Evolutionary conservation across 1,140 invertebrate species (phyloP), one percentile per base, ranked within the genome.

Genomic region (Lasioglossum baleicum): DNA sequence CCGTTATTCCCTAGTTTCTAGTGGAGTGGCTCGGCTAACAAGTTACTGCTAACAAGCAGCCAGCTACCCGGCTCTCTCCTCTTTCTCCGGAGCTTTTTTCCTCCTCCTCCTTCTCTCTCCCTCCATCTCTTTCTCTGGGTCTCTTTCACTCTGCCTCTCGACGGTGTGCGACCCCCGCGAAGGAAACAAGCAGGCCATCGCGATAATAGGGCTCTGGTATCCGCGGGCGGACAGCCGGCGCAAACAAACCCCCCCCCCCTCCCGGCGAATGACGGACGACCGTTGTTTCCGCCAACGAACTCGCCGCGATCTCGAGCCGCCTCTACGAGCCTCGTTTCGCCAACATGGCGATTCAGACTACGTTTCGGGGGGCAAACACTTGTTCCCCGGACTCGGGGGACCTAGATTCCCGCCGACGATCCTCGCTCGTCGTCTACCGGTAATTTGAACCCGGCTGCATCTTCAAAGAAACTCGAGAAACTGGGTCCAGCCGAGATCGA

Each of bases 31-130:
- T 79, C 75, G 67, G 48, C 72, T 87, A 87, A 87, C 74, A 83
- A 87, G 81, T 87, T 83, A 75, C 68, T 69, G 58, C 78, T 86
- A 87, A 87, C 82, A 82, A 87, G 82, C 78, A 83, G 26, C 58
- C 68, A 66, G 70, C 69, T 80, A 81, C 73, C 76, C 40, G 60
- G 15, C n/a, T 58, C 35, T 73, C 40, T 48, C 35, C 48, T 26
- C 15, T 48, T 48, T 48, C 44, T n/a, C 17, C 20, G 10, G 26
- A 10, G 51, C 35, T 66, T 60, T 73, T 35, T 70, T 67, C 60
- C 48, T 15, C 4, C 53, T 64, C 53, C 69, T 60, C 60, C n/a
- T 5, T n/a, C n/a, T n/a, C 44, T 58, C 40, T 65, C 22, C 69
- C 48, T 48, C 35, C 26, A 26, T 22, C 20, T 48, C 15, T 15